A percentile compares a stretch with the other conserved stretches of the same genome.
These are phyloP conservation scores for Phoxinus phoxinus DNA, from an alignment of 2,113 vertebrate genomes.

Conservation along the genomic window DNA sequence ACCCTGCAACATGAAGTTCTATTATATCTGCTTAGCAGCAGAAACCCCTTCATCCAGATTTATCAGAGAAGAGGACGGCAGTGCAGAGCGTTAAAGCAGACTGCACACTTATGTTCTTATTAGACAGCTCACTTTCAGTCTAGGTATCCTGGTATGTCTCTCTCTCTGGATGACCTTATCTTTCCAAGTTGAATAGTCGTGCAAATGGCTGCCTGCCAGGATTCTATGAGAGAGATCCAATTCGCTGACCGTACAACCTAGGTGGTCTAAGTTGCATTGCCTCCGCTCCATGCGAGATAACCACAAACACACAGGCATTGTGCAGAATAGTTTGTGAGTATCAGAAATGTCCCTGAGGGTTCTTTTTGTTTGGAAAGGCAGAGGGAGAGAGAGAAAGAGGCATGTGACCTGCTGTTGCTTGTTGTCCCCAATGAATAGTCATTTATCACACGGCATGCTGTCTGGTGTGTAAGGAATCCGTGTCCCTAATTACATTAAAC, in stretches of 20 bases:
- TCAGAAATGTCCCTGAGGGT: slow-evolving; percentile 40
- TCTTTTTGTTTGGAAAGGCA: slow-evolving; percentile 39
- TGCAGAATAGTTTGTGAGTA: slow-evolving; percentile 30
- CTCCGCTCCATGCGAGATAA: slow-evolving; percentile 25
- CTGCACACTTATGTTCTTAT: slow-evolving; percentile 4
- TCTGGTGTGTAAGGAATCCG: slow-evolving; percentile 33
- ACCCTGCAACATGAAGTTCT: slow-evolving; percentile 1
- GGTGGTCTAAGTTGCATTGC: slow-evolving; percentile 51
- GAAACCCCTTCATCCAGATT: background rate
- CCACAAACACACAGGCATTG: slow-evolving; percentile 47
- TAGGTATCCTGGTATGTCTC: slow-evolving; percentile 5
- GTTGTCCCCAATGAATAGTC: slow-evolving; percentile 44
- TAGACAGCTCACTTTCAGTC: slow-evolving; percentile 18
- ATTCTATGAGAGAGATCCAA: slow-evolving; percentile 40
- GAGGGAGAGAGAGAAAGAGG: slow-evolving; percentile 8
- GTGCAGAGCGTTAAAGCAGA: background rate
- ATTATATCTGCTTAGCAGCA: background rate
- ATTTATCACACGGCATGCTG: slow-evolving; percentile 40
- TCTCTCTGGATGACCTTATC: slow-evolving; percentile 55
- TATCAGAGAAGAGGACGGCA: background rate
- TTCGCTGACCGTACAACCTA: slow-evolving; percentile 40
- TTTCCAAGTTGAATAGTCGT: slow-evolving; percentile 43
- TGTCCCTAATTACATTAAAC: slow-evolving; percentile 47
- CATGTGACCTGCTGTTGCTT: slow-evolving; percentile 45
- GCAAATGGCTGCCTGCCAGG: slow-evolving; percentile 48